Evolutionary conservation across 1,140 invertebrate species (phyloP).

Genomic region (Tetramorium simillimum): DNA sequence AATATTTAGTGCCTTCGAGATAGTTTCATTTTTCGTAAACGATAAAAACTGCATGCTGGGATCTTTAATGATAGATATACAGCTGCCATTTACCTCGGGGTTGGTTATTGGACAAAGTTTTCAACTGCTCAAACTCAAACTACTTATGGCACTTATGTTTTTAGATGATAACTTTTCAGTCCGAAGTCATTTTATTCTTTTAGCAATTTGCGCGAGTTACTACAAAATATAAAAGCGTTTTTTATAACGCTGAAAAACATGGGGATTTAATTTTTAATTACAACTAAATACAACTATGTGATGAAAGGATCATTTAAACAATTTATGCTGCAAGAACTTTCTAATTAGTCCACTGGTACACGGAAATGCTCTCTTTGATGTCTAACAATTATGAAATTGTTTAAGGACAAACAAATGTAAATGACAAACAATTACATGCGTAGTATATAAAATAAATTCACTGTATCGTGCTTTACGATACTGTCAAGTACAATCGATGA

Average conservation of each 20-base stretch:
- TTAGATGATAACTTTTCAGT: conserved; percentile 12
- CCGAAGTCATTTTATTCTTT: conserved; percentile 27
- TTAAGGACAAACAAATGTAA: background rate
- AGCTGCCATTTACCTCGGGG: conserved; percentile 14
- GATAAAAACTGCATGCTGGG: conserved; percentile 14
- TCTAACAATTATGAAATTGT: background rate
- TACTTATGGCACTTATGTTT: conserved; percentile 17
- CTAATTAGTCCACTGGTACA: background rate
- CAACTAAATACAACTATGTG: background rate
- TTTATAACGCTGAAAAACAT: background rate
- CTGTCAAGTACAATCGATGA: background rate
- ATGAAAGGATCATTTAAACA: background rate
- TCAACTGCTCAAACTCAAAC: background rate
- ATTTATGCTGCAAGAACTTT: background rate
- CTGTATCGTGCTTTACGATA: background rate
- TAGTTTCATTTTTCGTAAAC: background rate
- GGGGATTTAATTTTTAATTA: background rate
- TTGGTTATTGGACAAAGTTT: conserved; percentile 35
- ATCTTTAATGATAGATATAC: conserved; percentile 31
- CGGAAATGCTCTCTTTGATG: background rate
- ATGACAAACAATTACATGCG: background rate
- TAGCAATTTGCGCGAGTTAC: background rate
- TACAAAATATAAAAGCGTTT: background rate
- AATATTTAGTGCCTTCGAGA: conserved; percentile 19
- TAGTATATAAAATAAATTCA: background rate